phyloP scores from a whole-genome alignment of 2,113 vertebrate genomes.

The Indicator indicator region DNA sequence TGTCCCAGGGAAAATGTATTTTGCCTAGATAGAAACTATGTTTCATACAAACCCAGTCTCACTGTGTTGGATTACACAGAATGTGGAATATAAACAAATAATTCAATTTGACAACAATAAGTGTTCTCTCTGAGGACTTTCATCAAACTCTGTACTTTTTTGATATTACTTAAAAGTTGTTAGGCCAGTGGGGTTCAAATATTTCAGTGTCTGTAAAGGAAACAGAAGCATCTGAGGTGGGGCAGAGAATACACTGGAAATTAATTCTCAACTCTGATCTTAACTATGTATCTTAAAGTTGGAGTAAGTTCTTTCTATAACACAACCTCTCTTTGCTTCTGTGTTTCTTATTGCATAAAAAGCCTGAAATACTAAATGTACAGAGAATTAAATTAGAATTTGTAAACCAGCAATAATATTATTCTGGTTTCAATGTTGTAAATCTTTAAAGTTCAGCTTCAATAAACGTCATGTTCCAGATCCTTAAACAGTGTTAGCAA shows the following conservation, averaged over 20 bases:
- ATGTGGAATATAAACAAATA: background rate
- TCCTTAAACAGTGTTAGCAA: conserved; percentile 13
- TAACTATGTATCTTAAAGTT: background rate
- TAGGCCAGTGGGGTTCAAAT: background rate
- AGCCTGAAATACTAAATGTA: conserved; percentile 25
- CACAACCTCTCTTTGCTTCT: background rate
- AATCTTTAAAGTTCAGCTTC: conserved; percentile 28
- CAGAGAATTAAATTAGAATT: conserved; percentile 15
- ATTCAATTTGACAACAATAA: background rate
- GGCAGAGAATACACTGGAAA: background rate
- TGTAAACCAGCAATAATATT: conserved; percentile 24
- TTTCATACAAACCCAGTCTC: background rate
- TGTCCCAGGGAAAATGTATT: background rate
- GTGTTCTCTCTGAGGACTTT: background rate
- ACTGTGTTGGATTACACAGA: background rate
- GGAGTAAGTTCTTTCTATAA: background rate
- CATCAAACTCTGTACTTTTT: background rate
- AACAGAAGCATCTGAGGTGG: background rate
- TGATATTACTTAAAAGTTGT: background rate
- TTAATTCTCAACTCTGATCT: background rate
- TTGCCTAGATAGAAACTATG: background rate
- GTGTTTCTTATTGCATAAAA: conserved; percentile 40
- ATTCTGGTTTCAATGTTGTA: conserved; percentile 13
- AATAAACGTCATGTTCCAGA: conserved; percentile 27
- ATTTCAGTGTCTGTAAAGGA: background rate